Base-by-base conservation (phyloP, 1,140 invertebrate genomes). In the Aphis craccivora region DNA sequence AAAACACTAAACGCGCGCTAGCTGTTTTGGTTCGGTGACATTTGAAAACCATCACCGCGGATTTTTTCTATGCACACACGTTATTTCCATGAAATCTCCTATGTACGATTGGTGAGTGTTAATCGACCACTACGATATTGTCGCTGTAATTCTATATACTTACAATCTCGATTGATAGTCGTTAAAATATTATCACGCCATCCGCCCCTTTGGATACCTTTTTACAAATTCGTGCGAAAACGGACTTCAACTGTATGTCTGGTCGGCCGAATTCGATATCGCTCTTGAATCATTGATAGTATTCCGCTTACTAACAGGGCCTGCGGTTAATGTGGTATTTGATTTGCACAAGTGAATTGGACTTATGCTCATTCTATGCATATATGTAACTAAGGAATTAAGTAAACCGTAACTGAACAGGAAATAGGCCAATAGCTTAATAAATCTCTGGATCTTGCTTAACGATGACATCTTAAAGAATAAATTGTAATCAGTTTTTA, bases 31-130 rank as follows among this genome's bases (percentile, higher is more conserved):
- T 22, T 43, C 25, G 55, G 14, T 11, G 87, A 22, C n/a, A 35
- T 51, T 40, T 6, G 89, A 67, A 60, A 90, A 60, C 53, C 5
- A 40, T 40, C 51, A 51, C 60, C 8, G 55, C 81, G 67, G 35
- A 93, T 11, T 86, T 4, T 37, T 60, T 90, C 40, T 93, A 93
- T 93, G 91, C 81, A 51, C 25, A 55, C 81, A 84, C 81, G 89
- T 90, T 35, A 93, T 93, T 93, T 93, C 91, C 91, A 93, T 93
- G 91, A 93, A 93, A 93, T 37, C 91, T 93, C 91, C 81, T 93
- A 84, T 93, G 76, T 81, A 25, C 48, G 45, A 84, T 84, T 84
- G 91, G 91, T 93, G 76, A 93, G 91, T 86, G 81, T 35, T 2
- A 83, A 91, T 23, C 25, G 45, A 43, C 83, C 4, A 43, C 30